Percentiles rank a stretch among this genome's conserved stretches.
phyloP scores from a whole-genome alignment of 1,140 invertebrate species.

The Myzus persicae region DNA sequence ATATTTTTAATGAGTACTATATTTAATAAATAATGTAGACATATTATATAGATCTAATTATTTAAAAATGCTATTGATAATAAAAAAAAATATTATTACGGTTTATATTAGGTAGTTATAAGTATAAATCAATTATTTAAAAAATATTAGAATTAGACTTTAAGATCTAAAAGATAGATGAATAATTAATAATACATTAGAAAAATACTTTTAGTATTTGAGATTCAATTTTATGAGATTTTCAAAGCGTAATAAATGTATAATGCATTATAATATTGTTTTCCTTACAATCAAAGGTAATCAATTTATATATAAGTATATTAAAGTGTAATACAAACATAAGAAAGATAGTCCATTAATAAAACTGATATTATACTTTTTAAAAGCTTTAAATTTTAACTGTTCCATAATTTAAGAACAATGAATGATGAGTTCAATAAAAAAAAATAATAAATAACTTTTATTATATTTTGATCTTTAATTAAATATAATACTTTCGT shows the following conservation, averaged over 20 bases:
- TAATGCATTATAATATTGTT: neutral
- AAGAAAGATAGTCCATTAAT: neutral
- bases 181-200: slow-evolving; percentile 19
- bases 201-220: slow-evolving; percentile 21
- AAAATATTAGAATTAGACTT: neutral
- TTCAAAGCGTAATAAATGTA: neutral
- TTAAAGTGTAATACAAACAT: neutral
- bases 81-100: neutral
- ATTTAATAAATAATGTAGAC: neutral
- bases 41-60: neutral
- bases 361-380: neutral
- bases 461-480: neutral
- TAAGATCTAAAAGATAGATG: neutral
- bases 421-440: neutral
- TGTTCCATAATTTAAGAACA: neutral
- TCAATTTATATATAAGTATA: slow-evolving; percentile 8
- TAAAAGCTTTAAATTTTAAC: neutral
- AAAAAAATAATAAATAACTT: neutral
- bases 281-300: neutral
- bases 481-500: slow-evolving; percentile 16
- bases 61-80: neutral
- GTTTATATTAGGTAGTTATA: neutral
- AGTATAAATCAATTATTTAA: neutral
- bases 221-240: slow-evolving; percentile 20
- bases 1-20: neutral